Base-by-base conservation (phyloP, 2,113 vertebrate genomes). In the Ceyx cyanopectus region DNA sequence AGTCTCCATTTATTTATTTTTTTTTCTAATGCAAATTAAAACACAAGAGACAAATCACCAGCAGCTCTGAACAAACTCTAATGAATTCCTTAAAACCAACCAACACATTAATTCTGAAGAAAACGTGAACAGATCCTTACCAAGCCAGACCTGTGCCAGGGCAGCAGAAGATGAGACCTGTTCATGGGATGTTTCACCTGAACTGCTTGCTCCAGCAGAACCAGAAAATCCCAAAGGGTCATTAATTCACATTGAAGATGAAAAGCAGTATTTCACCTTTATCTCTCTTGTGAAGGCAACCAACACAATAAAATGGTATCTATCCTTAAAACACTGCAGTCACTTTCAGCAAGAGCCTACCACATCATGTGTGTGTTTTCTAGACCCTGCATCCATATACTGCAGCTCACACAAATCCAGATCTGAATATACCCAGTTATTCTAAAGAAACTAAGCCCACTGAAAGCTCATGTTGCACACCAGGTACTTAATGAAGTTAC, bases 181-280 rank as follows among this genome's bases (percentile, higher is more conserved):
- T 2, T 9, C 4, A 2, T 40, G 22, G 30, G 19, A 41, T 0
- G 0, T 51, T 65, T 79, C 23, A 21, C 45, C 32, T 5, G 2
- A 73, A 77, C 29, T 73, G 14, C 19, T 50, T 40, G 5, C 26
- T 74, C 34, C 51, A 86, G n/a, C 1, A 1, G n/a, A 89, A 79
- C 30, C 9, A 65, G 34, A 60, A 65, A 75, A 54, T 51, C 30
- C n/a, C 68, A 43, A 75, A 51, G 6, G 21, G 41, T 54, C 4
- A 0, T 22, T 62, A 45, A 66, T 62, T 75, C 27, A 66, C 23
- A 16, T 3, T 19, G 11, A 82, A 74, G 58, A 45, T 4, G 19
- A 70, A 17, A 27, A 70, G 18, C 30, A 51, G 15, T 46, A 53
- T 8, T 72, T 84, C 30, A 45, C 20, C 10, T 76, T 18, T 34